A percentile compares a stretch with the other conserved stretches of the same genome.
These are phyloP conservation scores for Triplophysa siluroides DNA, from an alignment of 2,113 vertebrate species.

Conservation along the genomic window DNA sequence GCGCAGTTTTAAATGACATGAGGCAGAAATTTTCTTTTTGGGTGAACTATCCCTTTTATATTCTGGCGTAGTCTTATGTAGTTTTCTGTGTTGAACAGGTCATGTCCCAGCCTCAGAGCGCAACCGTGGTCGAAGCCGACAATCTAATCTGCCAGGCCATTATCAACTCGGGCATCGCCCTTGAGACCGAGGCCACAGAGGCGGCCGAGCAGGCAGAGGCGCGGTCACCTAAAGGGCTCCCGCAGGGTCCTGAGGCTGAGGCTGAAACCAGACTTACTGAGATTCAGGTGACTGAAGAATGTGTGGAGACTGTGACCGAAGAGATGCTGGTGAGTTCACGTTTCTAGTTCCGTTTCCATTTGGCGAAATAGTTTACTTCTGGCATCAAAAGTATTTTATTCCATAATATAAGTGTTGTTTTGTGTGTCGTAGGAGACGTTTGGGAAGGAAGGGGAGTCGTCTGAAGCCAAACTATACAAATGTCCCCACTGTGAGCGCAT, in stretches of 20 bases:
- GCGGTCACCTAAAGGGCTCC: constrained; percentile 63
- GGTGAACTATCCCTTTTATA: no score
- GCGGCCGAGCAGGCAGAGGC: constrained; percentile 62
- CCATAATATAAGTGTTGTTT: background rate
- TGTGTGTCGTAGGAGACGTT: constrained; percentile 62
- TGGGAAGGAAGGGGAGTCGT: constrained; percentile 57
- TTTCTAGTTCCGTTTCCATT: background rate
- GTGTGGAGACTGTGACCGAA: constrained; percentile 70
- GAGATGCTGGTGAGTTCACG: constrained; percentile 69
- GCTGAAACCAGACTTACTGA: constrained; percentile 61
- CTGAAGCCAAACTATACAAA: constrained; percentile 65
- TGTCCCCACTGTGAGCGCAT: constrained; percentile 88
- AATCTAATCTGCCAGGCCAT: constrained; percentile 92
- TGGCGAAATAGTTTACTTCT: no score
- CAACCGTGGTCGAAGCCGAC: constrained; percentile 74
- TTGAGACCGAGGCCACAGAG: constrained; percentile 73
- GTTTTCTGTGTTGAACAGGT: constrained; percentile 56
- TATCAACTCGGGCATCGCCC: constrained; percentile 89
- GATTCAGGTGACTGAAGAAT: constrained; percentile 78
- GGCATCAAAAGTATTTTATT: background rate
- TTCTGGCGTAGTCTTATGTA: background rate
- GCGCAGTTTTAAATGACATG: no score
- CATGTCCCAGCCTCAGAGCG: constrained; percentile 68
- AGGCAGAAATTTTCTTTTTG: no score
- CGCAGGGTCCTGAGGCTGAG: constrained; percentile 61